phyloP scores from a whole-genome alignment of 2,888 invertebrate genomes.

The Chloroclysta siterata region DNA sequence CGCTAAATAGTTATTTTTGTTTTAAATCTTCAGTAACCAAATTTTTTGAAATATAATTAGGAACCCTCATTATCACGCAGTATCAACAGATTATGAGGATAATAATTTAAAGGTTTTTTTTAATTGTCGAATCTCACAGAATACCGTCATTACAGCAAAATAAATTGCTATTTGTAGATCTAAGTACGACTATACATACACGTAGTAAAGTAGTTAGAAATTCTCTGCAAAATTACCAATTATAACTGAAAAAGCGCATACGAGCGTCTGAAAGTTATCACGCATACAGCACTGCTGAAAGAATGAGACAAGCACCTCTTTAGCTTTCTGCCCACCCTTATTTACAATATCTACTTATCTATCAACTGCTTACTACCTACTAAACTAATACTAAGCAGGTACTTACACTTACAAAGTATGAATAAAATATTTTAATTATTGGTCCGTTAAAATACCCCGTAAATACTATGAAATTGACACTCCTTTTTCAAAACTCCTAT shows the following conservation, averaged over 20 bases:
- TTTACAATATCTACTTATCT: neutral
- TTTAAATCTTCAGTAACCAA: too few relatives aligned
- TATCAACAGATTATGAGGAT: too few relatives aligned
- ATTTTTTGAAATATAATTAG: too few relatives aligned
- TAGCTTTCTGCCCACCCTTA: neutral
- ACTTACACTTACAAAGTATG: neutral
- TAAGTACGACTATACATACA: neutral
- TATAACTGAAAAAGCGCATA: conserved; percentile 20
- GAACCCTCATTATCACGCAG: too few relatives aligned
- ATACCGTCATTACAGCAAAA: too few relatives aligned
- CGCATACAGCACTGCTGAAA: conserved; percentile 5
- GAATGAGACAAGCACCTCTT: neutral
- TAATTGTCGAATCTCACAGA: too few relatives aligned
- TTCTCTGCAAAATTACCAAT: conserved; percentile 21
- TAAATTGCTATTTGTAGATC: neutral
- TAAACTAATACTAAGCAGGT: too few relatives aligned
- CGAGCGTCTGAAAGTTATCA: conserved; percentile 18
- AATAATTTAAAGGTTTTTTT: too few relatives aligned
- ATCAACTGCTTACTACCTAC: neutral
- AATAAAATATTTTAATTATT: neutral
- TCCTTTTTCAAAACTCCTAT: neutral
- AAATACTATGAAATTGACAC: neutral
- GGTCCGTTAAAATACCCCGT: neutral
- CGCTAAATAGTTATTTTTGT: too few relatives aligned
- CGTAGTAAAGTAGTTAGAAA: conserved; percentile 11